Evolutionary conservation across 2,113 vertebrate species (phyloP).

Genomic region (Helogale parvula): DNA sequence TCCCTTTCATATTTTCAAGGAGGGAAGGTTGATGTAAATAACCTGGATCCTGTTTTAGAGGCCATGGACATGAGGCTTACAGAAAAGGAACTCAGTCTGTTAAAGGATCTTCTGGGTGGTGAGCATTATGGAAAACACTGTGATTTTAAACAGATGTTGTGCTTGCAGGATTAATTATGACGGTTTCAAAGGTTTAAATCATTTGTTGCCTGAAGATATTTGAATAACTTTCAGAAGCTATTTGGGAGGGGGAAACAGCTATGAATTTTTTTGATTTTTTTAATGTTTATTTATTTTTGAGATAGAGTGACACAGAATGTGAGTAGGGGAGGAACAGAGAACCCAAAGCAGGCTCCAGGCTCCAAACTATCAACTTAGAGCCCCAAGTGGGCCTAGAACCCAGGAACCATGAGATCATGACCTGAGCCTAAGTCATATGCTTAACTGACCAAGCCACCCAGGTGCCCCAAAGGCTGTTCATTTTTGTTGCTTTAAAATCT

Average conservation of each 20-base stretch:
- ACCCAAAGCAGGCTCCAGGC: too few species aligned
- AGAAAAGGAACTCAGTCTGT: slow-evolving; percentile 30
- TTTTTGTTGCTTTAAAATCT: slow-evolving; percentile 38
- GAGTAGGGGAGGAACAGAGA: too few species aligned
- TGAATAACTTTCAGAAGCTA: background rate
- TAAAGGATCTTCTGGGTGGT: slow-evolving; percentile 22
- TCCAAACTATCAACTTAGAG: too few species aligned
- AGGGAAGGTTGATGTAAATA: slow-evolving; percentile 40
- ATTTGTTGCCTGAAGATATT: background rate
- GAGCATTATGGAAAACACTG: background rate
- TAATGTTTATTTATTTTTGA: too few species aligned
- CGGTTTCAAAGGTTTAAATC: background rate
- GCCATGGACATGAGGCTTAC: slow-evolving; percentile 37
- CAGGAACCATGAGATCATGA: too few species aligned
- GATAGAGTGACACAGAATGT: too few species aligned
- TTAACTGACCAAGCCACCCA: too few species aligned
- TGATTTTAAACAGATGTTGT: background rate
- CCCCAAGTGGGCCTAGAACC: too few species aligned
- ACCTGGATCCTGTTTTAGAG: slow-evolving; percentile 48
- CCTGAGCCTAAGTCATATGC: too few species aligned
- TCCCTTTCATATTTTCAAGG: slow-evolving; percentile 17
- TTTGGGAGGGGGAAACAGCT: background rate
- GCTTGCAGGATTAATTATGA: background rate
- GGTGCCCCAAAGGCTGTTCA: too few species aligned
- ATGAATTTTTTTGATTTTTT: background rate